phyloP scores from a whole-genome alignment of 2,113 vertebrate genomes.

The Piprites chloris region DNA sequence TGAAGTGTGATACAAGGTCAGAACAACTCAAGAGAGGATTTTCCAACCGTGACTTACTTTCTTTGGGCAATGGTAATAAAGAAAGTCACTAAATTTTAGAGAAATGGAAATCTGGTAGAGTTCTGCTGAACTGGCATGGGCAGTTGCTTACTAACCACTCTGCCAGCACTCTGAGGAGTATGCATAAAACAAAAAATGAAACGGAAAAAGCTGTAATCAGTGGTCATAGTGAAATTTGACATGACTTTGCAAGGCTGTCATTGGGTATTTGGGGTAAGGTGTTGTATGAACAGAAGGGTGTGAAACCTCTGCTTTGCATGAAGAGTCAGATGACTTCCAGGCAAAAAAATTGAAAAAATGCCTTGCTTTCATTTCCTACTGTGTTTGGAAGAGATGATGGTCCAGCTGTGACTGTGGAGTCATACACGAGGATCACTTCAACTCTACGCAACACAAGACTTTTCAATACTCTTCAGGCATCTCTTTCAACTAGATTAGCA shows the following conservation, averaged over 20 bases:
- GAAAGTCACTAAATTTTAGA: not conserved
- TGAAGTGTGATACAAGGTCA: not conserved
- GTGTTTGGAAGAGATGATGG: not conserved
- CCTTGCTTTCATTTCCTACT: not conserved
- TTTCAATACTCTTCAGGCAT: not conserved
- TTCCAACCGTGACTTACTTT: not conserved
- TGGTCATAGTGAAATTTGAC: constrained; percentile 41
- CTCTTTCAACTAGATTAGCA: not conserved
- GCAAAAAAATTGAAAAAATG: constrained; percentile 51
- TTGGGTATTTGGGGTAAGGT: not conserved
- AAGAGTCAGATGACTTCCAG: constrained; percentile 59
- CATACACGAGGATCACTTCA: not conserved
- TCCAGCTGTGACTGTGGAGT: not conserved
- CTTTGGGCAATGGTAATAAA: not conserved
- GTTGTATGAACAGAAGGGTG: constrained; percentile 47
- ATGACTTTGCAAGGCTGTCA: constrained; percentile 45
- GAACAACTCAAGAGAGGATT: constrained; percentile 19
- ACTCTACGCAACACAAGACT: not conserved
- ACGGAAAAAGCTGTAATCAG: constrained; percentile 45
- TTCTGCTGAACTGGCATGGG: not conserved
- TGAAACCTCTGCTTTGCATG: constrained; percentile 77
- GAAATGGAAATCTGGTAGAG: not conserved
- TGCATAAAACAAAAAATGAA: constrained; percentile 66
- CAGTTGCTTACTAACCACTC: not conserved
- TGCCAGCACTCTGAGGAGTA: not conserved